Base-by-base conservation (phyloP, 1,140 invertebrate genomes). In the Vollenhovia emeryi region DNA sequence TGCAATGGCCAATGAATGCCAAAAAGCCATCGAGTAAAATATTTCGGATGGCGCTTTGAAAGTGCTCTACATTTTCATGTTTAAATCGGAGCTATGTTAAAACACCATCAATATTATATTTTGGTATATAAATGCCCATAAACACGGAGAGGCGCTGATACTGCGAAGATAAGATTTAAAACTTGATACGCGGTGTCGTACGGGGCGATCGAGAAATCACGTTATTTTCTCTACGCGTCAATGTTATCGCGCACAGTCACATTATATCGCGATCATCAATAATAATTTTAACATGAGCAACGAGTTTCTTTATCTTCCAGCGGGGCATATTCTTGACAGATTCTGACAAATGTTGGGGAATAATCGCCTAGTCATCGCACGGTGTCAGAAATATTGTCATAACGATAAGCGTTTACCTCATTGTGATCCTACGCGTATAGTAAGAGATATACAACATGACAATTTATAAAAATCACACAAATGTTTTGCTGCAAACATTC, bases 11-110 rank as follows among this genome's bases (percentile, higher is more conserved):
- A 73, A 82, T 82, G 66, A 82, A 82, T 71, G 78, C 66, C 50
- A 57, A 84, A 84, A 84, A 76, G 82, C 43, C 43, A 84, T 76
- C 73, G 57, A 62, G 30, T 84, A 84, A 75, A 84, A 75, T 75
- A 75, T 74, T 84, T 75, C 82, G 33, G 43, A 45, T 60, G 73
- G 3, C 55, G 18, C 43, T 84, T 50, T 30, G 66, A 57, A 57
- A 57, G 24, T 57, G 43, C 36, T 62, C 36, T 57, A 33, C 55
- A 82, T 57, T 40, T 55, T 80, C 64, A 50, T 40, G 36, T 71
- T 80, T 80, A 71, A 82, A 82, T 59, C 24, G 24, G 21, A 24
- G 24, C 24, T 11, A 40, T 24, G 50, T 9, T 43, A 80, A 80
- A 71, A 45, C 48, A 18, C 24, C 30, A n/a, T n/a, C 66, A 6